Percentiles rank a stretch among this genome's conserved stretches.
Evolutionary conservation across 2,113 vertebrate genomes (phyloP).

Genomic region (Caranx ignobilis): DNA sequence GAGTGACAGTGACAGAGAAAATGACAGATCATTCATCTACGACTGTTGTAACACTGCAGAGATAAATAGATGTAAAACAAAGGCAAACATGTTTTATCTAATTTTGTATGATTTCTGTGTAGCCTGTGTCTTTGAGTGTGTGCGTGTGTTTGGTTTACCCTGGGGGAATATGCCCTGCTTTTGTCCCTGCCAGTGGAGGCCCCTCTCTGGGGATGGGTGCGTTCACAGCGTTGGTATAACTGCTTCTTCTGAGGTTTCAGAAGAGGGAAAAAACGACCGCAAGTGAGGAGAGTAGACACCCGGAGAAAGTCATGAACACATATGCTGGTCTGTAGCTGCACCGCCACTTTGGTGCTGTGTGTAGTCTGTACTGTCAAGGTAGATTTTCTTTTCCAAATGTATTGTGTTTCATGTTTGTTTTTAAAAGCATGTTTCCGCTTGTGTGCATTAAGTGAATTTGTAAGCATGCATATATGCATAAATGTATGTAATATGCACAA

Average conservation of each 20-base stretch:
- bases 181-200: constrained; percentile 48
- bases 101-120: constrained; percentile 12
- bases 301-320: neutral
- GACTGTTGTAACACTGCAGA: constrained; percentile 21
- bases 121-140: constrained; percentile 18
- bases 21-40: constrained; percentile 51
- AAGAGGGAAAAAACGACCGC: neutral
- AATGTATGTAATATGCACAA: neutral
- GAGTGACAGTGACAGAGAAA: constrained; percentile 51
- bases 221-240: constrained; percentile 25
- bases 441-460: neutral
- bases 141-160: constrained; percentile 24
- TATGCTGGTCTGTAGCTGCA: constrained; percentile 11
- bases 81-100: constrained; percentile 14
- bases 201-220: constrained; percentile 34
- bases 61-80: constrained; percentile 38
- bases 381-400: neutral
- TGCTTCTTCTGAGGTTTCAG: constrained; percentile 51
- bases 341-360: neutral
- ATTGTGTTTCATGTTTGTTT: neutral
- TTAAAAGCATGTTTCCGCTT: neutral
- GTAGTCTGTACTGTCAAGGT: neutral
- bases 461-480: neutral
- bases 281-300: constrained; percentile 6
- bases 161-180: constrained; percentile 37